Base-by-base conservation (phyloP, 2,797 vertebrate genomes). In the Hipposideros larvatus region DNA sequence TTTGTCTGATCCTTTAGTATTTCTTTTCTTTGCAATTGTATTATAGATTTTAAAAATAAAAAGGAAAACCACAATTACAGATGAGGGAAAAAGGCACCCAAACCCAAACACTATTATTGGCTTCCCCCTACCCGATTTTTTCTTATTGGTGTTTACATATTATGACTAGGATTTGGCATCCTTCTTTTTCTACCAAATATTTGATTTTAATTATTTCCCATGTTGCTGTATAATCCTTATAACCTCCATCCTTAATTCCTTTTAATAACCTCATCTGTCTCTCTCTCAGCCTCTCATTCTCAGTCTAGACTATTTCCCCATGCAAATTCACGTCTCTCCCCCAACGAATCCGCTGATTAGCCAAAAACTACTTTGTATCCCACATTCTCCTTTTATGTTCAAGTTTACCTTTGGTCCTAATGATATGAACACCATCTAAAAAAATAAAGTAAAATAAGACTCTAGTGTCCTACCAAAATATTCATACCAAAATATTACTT, bases 1-100 rank as follows among this genome's bases (percentile, higher is more conserved):
- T 98, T 95, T 83, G 63, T 97, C 95, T 97, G 96, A 96, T 97
- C 91, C 92, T 95, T 94, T 96, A 91, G 91, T 87, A 68, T 95
- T 95, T 70, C 95, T 95, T 94, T 92, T 83, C 91, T 88, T 94
- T 97, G 83, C 79, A 37, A 87, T 92, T 87, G 85, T 84, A 74
- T 86, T 48, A 90, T 78, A 57, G 88, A 92, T 96, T 96, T 97
- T 93, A 48, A 96, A 96, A 95, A 94, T 97, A 96, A 96, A 98
- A 97, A 97, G 93, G 95, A 95, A 96, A 94, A 96, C 4, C 71
- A 70, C 94, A 94, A 97, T 96, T 97, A 98, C 73, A 97, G 82
- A 63, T 66, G 37, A 77, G 22, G 53, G 3, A 5, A 37, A 66
- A 70, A 66, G 65, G 71, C 63, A 57, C 2, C 53, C 26, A 59